phyloP scores from a whole-genome alignment of 2,113 vertebrate genomes.

The Ailuropoda melanoleuca region DNA sequence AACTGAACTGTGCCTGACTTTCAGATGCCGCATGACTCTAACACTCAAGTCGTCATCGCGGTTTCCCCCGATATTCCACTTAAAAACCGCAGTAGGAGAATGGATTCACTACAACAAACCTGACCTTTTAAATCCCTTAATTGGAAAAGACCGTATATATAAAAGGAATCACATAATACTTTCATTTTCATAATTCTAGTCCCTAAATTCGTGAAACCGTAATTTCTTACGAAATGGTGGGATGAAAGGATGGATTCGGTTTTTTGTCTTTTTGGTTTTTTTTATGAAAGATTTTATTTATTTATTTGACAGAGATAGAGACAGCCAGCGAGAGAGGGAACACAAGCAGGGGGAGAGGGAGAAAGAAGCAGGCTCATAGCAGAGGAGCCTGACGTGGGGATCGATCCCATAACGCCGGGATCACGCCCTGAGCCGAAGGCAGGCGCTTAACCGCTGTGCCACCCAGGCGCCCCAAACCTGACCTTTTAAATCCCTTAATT shows the following conservation, averaged over 20 bases:
- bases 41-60: not conserved
- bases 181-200: not conserved
- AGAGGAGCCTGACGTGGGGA: too few relatives aligned
- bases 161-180: not conserved
- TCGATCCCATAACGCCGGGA: too few relatives aligned
- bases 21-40: not conserved
- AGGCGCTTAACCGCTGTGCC: too few relatives aligned
- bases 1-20: not conserved
- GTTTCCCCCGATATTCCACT: constrained; percentile 9
- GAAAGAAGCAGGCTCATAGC: too few relatives aligned
- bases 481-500: too few relatives aligned
- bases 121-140: constrained; percentile 18
- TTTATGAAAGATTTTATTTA: too few relatives aligned
- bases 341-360: too few relatives aligned
- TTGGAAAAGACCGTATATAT: not conserved
- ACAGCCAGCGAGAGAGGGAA: too few relatives aligned
- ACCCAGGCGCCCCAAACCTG: too few relatives aligned
- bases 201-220: not conserved
- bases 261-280: too few relatives aligned
- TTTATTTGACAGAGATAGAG: too few relatives aligned
- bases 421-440: too few relatives aligned
- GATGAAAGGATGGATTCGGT: constrained; percentile 17
- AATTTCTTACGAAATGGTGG: not conserved
- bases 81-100: constrained; percentile 41
- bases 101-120: not conserved